These are phyloP conservation scores for Misgurnus anguillicaudatus DNA, from an alignment of 2,113 vertebrate genomes.

Conservation along the genomic window DNA sequence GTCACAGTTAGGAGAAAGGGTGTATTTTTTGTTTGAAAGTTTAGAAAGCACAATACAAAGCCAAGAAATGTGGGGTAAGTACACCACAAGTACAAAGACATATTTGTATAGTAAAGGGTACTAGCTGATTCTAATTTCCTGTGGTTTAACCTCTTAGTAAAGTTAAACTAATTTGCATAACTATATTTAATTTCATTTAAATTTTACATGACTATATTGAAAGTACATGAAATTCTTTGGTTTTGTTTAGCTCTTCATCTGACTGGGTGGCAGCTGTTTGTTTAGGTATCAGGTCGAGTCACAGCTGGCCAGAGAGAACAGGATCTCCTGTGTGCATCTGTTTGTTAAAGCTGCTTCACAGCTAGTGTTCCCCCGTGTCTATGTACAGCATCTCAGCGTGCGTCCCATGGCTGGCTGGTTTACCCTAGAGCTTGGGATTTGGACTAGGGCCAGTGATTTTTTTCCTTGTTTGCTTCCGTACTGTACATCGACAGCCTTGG, in stretches of 20 bases:
- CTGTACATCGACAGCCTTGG: conserved; percentile 13
- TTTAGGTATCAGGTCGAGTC: background rate
- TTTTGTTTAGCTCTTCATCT: background rate
- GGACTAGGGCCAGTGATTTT: background rate
- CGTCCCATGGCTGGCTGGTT: background rate
- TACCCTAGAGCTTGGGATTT: background rate
- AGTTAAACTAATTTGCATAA: too few species aligned
- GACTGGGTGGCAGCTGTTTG: background rate
- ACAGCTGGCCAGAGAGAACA: conserved; percentile 9
- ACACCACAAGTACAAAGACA: too few species aligned
- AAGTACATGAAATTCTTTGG: background rate
- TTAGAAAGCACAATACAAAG: too few species aligned
- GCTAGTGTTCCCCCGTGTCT: background rate
- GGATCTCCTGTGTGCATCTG: conserved; percentile 5
- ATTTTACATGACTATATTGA: background rate
- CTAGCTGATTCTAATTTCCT: too few species aligned
- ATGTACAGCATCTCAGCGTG: background rate
- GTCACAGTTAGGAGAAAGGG: too few species aligned
- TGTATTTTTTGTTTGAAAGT: too few species aligned
- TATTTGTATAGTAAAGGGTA: too few species aligned
- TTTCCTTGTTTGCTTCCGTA: conserved; percentile 16
- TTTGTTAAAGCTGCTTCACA: background rate
- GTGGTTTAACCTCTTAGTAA: too few species aligned
- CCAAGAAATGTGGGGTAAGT: too few species aligned
- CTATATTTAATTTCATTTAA: background rate